Base-by-base conservation (phyloP, 2,113 vertebrate genomes). In the Malurus elegans region DNA sequence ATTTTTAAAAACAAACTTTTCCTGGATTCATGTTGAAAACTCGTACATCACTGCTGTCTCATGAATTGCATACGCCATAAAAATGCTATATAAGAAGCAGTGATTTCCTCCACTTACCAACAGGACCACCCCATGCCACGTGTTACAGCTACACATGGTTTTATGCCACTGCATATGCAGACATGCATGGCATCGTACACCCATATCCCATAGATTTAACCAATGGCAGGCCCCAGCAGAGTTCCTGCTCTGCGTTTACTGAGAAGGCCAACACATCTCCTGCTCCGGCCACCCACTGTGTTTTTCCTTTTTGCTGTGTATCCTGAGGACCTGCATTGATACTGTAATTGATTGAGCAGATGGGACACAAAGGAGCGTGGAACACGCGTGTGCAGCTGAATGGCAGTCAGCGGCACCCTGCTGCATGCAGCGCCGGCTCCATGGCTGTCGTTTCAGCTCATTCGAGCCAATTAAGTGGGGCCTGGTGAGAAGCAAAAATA, bases 251-350 rank as follows among this genome's bases (percentile, higher is more conserved):
- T 47, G 69, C 66, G 80, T 69, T 82, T 44, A 53, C 51, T 4
- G 21, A 57, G 47, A 51, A 58, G 48, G n/a, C 87, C 48, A 74
- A 25, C 44, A 92, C 42, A 40, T 66, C 60, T 92, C 62, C 73
- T 79, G 81, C 51, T 73, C 48, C 84, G 84, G n/a, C 90, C 86
- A 69, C 93, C 86, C 51, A 28, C 86, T 75, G 88, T 42, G 86
- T 60, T 96, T 66, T 92, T n/a, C 34, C 79, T 76, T 92, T 94
- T 85, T 79, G 70, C 65, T 84, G 75, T 91, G 40, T 91, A 36
- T 93, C 94, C 91, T 23, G 71, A 72, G 95, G 94, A 87, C 73
- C 78, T 81, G 54, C 85, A 92, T 86, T 80, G 82, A 74, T 56
- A 74, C 29, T 36, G 72, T 32, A 74, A 93, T 92, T 86, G 85